Evolutionary conservation across 1,140 invertebrate genomes (phyloP), one percentile per base, ranked within the genome.

Genomic region (Aphaenogaster ashmeadi): DNA sequence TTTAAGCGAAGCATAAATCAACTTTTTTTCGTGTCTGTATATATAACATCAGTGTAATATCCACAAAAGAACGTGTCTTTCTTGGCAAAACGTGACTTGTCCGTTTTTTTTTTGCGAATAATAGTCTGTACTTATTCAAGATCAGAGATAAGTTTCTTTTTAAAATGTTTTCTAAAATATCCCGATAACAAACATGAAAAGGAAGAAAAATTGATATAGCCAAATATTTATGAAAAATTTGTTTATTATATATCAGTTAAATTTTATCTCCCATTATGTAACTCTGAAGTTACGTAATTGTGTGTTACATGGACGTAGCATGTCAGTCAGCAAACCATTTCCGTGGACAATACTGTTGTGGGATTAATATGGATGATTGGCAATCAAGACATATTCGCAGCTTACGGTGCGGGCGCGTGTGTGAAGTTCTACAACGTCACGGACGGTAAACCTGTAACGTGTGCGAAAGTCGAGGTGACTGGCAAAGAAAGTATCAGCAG

Each of bases 361-460:
- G 94, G 94, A 79, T 84, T 96, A 47, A 89, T 90, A 0, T 96
- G 95, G 95, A 92, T 94, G 50, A 89, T 92, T 47, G 92, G 92
- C 6, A 92, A 94, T 84, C 87, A 87, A 79, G 92, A 95, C 75
- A 88, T 95, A 52, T 94, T 95, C 47, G 91, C 92, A 18, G 86
- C 93, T 38, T 94, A 94, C 71, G 95, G 95, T 15, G 95, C 93
- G 27, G 91, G 92, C 18, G 83, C 91, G 3, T 89, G 67, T 27
- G 80, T 95, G 0, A 92, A 92, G 66, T 94, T 95, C 75, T 95
- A 95, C 58, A 93, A 95, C 44, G 79, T 94, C 2, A 92, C 83
- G 0, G 87, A 90, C 66, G 94, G 93, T 38, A 91, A 90, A 67
- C 60, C 84, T 8, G 72, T 94, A 11, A 86, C 83, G 3, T 92